Base-by-base conservation (phyloP, 2,888 invertebrate species). In the Mayetiola destructor region DNA sequence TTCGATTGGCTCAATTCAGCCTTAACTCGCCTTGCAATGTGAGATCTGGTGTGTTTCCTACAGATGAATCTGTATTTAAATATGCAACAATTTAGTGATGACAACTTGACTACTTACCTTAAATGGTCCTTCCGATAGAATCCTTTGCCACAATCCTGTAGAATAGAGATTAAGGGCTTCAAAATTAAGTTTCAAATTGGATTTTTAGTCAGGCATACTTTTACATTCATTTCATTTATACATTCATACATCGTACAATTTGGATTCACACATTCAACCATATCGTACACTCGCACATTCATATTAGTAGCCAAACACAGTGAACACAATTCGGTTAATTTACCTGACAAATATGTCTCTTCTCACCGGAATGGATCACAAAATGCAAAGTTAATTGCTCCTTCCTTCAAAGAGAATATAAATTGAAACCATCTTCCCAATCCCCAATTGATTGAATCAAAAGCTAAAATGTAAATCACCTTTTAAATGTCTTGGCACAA, bases 91-190 rank as follows among this genome's bases (percentile, higher is more conserved):
- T n/a, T n/a, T n/a, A n/a, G n/a, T n/a, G n/a, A n/a, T n/a, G n/a
- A n/a, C n/a, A n/a, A n/a, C n/a, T n/a, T n/a, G n/a, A n/a, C n/a
- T n/a, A n/a, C n/a, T n/a, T n/a, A n/a, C n/a, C 88, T 80, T 59
- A 90, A 75, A 72, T 89, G 89, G 72, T 89, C 89, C 67, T 89
- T 88, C 63, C 90, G 81, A 73, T 90, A 89, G 73, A 90, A 90
- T 57, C 87, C 80, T 57, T 10, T 9, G 3, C 20, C 18, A 42
- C 18, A 42, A 6, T 12, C 5, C 3, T 18, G 42, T 16, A n/a
- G n/a, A 12, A 18, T 6, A 39, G 18, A 5, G 39, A 18, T 12
- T 9, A 9, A 35, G 35, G 9, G 9, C 18, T 21, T 10, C 12
- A 21, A 6, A 16, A n/a, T 23, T 42, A 56, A 20, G 39, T 23